Conservation (phyloP, 2,888 invertebrate species). For the Agrenia bidenticulata region DNA sequence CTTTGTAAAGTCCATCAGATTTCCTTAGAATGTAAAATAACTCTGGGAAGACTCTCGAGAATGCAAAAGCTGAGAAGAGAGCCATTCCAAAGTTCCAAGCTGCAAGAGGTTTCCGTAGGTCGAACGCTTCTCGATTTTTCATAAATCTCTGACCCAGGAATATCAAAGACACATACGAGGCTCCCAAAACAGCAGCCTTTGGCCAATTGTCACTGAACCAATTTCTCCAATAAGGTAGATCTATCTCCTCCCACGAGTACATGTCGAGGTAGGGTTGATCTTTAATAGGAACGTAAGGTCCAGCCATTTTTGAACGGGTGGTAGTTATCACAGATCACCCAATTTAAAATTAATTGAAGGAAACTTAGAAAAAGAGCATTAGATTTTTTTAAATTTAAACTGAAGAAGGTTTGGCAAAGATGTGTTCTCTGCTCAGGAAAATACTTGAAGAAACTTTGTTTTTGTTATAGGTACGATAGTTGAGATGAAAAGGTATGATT, state of each 20-base stretch:
- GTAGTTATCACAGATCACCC: background rate
- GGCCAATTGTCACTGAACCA: slow-evolving; percentile 40
- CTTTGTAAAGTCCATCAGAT: slow-evolving; percentile 36
- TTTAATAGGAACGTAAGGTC: slow-evolving; percentile 31
- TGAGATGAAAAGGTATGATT: too few species aligned
- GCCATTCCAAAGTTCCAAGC: slow-evolving; percentile 43
- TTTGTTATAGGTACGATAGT: too few species aligned
- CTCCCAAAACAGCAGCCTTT: slow-evolving; percentile 24
- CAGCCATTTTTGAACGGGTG: slow-evolving; percentile 26
- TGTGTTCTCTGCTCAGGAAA: too few species aligned
- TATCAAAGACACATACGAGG: slow-evolving; percentile 30
- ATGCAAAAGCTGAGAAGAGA: slow-evolving; percentile 35
- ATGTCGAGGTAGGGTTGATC: slow-evolving; percentile 36
- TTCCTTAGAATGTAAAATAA: slow-evolving; percentile 31
- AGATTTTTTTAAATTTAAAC: too few species aligned
- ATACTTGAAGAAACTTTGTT: too few species aligned
- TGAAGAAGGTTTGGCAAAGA: too few species aligned
- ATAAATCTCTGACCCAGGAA: slow-evolving; percentile 30
- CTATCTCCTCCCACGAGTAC: slow-evolving; percentile 39
- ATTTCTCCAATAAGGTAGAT: slow-evolving; percentile 40
- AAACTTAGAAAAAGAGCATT: too few species aligned
- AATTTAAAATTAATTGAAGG: too few species aligned
- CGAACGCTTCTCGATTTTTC: slow-evolving; percentile 36
- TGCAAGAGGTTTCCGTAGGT: slow-evolving; percentile 34
- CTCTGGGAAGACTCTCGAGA: slow-evolving; percentile 38